Base-by-base conservation (phyloP, 2,888 invertebrate genomes). In the Pasiphila rectangulata region DNA sequence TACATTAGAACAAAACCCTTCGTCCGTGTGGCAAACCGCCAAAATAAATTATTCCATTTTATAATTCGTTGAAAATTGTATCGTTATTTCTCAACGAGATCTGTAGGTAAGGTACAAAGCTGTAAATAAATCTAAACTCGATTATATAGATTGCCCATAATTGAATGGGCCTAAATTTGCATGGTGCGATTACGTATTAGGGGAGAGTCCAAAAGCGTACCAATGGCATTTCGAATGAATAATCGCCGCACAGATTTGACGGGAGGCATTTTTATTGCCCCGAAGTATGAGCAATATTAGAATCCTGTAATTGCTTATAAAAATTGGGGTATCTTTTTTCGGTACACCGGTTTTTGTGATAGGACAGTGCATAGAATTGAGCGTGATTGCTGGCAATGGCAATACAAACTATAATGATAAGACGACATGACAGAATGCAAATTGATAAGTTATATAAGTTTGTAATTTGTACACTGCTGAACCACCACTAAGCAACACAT, bases 251-350 rank as follows among this genome's bases (percentile, higher is more conserved):
- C 69, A 77, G 79, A 83, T 83, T 84, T 83, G 83, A 83, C 78
- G 70, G 66, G 70, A 77, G 79, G 79, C 75, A 84, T 86, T 84
- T 86, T 83, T 85, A 84, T 84, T 84, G 71, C 78, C 70, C 63
- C 57, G 67, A 69, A 59, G 64, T 67, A 70, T 67, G 71, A 69
- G 68, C 72, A 68, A 74, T 75, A 78, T 80, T 69, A 70, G 68
- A 77, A 76, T 74, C 70, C 59, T 66, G 68, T 65, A 67, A 62
- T 56, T 61, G 59, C 62, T 66, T 62, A 63, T 62, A 64, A 66
- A 69, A 61, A 48, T 66, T 65, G 64, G 59, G 30, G 38, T 47
- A 27, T 32, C 12, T 12, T 34, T 34, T 46, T 46, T 24, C 0
- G 23, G 27, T 3, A 7, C 13, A 27, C 12, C 7, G 12, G 6